Evolutionary conservation across 2,888 invertebrate species (phyloP).

Genomic region (Drosophila kuntzei): DNA sequence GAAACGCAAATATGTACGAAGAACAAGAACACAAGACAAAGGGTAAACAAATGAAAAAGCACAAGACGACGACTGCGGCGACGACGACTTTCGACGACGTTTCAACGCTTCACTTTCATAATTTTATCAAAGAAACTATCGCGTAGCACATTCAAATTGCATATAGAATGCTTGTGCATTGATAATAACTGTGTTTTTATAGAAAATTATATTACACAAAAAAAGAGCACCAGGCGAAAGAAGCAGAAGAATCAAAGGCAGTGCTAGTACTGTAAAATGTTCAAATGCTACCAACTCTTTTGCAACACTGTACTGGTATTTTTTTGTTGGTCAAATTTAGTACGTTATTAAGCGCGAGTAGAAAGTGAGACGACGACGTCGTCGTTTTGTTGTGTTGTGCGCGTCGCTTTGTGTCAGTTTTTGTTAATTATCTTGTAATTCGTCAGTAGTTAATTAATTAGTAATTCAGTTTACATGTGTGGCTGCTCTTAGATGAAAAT

Average conservation of each 20-base stretch:
- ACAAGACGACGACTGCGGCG: conserved; percentile 44
- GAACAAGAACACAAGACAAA: conserved; percentile 69
- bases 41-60: conserved; percentile 70
- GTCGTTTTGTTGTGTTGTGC: conserved; percentile 56
- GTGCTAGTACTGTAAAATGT: conserved; percentile 39
- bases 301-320: conserved; percentile 25
- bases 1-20: conserved; percentile 54
- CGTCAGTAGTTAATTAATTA: conserved; percentile 51
- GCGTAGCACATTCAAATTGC: conserved; percentile 24
- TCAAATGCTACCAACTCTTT: background rate
- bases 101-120: conserved; percentile 48
- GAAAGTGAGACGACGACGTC: conserved; percentile 64
- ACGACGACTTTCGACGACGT: conserved; percentile 10
- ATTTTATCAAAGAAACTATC: conserved; percentile 54
- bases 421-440: conserved; percentile 50
- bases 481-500: conserved; percentile 49
- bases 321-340: conserved; percentile 31
- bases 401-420: conserved; percentile 52
- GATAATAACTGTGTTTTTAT: conserved; percentile 52
- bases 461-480: conserved; percentile 33
- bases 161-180: conserved; percentile 36
- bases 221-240: conserved; percentile 68
- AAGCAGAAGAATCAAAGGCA: conserved; percentile 51
- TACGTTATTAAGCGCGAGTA: conserved; percentile 40
- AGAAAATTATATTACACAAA: conserved; percentile 62